These are phyloP conservation scores for Oscheius sp. DNA, from an alignment of 2,888 invertebrate genomes.

Conservation along the genomic window DNA sequence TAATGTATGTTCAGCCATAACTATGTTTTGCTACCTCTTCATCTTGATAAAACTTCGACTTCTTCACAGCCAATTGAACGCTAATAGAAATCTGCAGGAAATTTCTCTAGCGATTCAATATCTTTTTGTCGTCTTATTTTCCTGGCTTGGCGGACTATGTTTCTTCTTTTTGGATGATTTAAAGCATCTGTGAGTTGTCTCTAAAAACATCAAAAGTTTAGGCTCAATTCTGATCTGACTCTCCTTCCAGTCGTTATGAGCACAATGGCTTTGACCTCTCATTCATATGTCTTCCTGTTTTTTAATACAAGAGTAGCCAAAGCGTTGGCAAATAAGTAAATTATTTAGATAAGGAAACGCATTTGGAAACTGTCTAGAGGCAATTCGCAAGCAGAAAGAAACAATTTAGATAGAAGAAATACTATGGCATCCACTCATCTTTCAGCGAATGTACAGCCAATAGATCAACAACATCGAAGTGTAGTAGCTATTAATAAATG, in stretches of 20 bases:
- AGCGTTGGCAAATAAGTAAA: too few species aligned
- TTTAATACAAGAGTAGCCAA: background rate
- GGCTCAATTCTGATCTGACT: background rate
- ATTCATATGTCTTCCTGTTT: slow-evolving; percentile 3
- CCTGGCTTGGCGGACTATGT: background rate
- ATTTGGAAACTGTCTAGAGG: too few species aligned
- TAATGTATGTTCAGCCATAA: background rate
- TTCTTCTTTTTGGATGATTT: background rate
- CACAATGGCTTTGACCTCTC: slow-evolving; percentile 3
- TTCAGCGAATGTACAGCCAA: too few species aligned
- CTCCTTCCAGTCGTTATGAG: background rate
- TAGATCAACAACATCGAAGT: background rate
- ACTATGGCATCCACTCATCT: too few species aligned
- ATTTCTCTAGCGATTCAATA: background rate
- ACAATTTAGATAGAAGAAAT: too few species aligned
- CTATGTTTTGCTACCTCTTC: background rate
- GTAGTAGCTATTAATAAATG: too few species aligned
- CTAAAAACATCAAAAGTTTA: background rate
- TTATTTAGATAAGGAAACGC: background rate
- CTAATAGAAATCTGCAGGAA: background rate
- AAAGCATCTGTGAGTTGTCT: background rate
- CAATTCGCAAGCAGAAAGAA: too few species aligned
- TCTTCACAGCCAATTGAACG: background rate
- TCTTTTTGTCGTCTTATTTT: background rate
- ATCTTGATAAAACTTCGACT: background rate